Conservation (phyloP, 30 jellyfish, hydroid and myxozoan genomes). For the Hydractinia echinata region DNA sequence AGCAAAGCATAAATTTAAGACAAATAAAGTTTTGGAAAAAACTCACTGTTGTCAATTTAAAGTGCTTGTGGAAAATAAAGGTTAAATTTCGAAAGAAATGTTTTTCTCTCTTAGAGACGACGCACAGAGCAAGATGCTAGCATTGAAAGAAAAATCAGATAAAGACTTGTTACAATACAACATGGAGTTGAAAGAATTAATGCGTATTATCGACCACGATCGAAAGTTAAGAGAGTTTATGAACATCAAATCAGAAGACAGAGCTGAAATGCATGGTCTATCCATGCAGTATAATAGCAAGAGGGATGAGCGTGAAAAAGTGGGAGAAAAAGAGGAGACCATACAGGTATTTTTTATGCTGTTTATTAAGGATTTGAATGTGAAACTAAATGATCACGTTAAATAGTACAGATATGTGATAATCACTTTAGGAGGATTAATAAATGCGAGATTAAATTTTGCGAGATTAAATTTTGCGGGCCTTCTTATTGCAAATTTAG, state of each 20-base stretch:
- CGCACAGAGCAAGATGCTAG: slow-evolving; percentile 90
- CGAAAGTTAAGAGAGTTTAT: slow-evolving; percentile 79
- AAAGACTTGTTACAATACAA: slow-evolving; percentile 79
- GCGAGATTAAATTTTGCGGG: too few relatives aligned
- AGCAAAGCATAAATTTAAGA: too few relatives aligned
- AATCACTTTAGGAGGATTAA: too few relatives aligned
- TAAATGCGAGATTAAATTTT: too few relatives aligned
- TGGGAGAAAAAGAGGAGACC: slow-evolving; percentile 66
- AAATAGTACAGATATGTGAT: too few relatives aligned
- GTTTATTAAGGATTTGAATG: background rate
- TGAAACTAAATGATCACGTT: too few relatives aligned
- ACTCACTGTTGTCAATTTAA: too few relatives aligned
- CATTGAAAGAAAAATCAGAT: slow-evolving; percentile 90
- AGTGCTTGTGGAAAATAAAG: too few relatives aligned
- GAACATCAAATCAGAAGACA: slow-evolving; percentile 83
- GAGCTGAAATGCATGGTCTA: slow-evolving; percentile 59
- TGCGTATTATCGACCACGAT: slow-evolving; percentile 93
- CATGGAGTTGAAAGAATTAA: slow-evolving; percentile 82
- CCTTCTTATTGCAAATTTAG: too few relatives aligned
- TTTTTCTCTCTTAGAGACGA: too few relatives aligned
- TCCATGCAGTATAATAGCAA: slow-evolving; percentile 15
- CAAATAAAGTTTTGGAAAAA: too few relatives aligned
- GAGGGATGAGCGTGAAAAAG: slow-evolving; percentile 53
- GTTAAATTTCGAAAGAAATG: too few relatives aligned
- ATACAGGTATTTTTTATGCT: slow-evolving; percentile 53